Conservation (phyloP, 2,113 vertebrate species). For the Perccottus glenii region DNA sequence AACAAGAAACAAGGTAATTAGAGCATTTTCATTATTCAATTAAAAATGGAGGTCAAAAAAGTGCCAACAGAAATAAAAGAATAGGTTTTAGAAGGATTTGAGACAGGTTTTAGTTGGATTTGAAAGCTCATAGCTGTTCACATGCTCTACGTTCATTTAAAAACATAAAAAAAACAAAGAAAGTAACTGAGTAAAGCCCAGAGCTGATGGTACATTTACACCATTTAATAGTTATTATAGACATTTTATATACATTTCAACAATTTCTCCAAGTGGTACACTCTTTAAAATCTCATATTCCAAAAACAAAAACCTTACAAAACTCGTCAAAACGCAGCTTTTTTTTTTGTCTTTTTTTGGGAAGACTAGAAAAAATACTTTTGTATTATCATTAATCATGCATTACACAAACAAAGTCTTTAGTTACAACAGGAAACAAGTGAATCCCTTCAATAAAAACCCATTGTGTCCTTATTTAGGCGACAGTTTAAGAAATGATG, state of each 20-base stretch:
- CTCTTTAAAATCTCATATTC: slow-evolving; percentile 97
- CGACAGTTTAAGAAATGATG: background rate
- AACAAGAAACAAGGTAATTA: too few relatives aligned
- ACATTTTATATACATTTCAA: slow-evolving; percentile 99
- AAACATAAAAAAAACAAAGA: too few relatives aligned
- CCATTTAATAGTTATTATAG: slow-evolving; percentile 99
- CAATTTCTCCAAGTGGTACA: slow-evolving; percentile 92
- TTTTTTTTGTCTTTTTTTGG: slow-evolving; percentile 80
- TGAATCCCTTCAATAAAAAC: slow-evolving; percentile 78
- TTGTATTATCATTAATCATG: slow-evolving; percentile 90
- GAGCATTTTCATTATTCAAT: too few relatives aligned
- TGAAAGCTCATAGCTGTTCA: too few relatives aligned
- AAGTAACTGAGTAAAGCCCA: too few relatives aligned
- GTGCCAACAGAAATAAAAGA: too few relatives aligned
- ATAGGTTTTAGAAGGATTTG: too few relatives aligned
- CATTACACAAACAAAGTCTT: slow-evolving; percentile 91
- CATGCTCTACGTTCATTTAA: too few relatives aligned
- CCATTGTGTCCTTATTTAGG: slow-evolving; percentile 33
- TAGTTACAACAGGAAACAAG: slow-evolving; percentile 90
- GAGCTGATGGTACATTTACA: slow-evolving; percentile 88
- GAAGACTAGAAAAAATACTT: slow-evolving; percentile 99
- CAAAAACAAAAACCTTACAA: slow-evolving; percentile 86
- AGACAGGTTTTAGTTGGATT: too few relatives aligned
- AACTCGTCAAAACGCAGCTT: slow-evolving; percentile 94
- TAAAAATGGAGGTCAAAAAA: too few relatives aligned